These are phyloP conservation scores for Clarias gariepinus DNA, from an alignment of 2,113 vertebrate genomes.

Conservation along the genomic window DNA sequence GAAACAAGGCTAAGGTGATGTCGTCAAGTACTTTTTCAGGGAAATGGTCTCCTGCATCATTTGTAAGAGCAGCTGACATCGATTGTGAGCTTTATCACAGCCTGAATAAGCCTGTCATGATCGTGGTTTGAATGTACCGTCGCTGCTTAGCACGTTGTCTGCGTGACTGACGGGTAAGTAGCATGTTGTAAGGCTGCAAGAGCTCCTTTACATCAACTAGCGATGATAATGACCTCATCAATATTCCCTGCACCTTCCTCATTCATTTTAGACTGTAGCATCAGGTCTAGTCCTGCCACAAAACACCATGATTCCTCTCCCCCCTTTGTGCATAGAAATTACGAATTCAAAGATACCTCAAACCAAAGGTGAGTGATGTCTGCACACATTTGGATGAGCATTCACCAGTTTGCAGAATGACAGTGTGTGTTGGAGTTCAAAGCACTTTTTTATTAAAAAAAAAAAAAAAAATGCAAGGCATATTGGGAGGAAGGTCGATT, in stretches of 20 bases:
- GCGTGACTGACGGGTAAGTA: not conserved
- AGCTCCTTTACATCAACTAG: not conserved
- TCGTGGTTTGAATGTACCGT: not conserved
- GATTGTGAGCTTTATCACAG: not conserved
- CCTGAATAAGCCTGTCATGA: not conserved
- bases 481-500: not conserved
- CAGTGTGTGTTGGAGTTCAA: not conserved
- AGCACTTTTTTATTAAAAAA: not conserved
- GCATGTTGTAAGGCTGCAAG: conserved; percentile 3
- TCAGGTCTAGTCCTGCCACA: conserved; percentile 1
- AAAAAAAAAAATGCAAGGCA: not conserved
- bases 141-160: not conserved
- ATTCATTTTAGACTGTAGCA: not conserved
- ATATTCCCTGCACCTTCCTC: not conserved
- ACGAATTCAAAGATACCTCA: not conserved
- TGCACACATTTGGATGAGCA: conserved; percentile 5
- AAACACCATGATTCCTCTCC: not conserved
- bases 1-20: not conserved
- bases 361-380: not conserved
- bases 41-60: not conserved
- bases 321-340: not conserved
- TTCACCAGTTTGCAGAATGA: not conserved
- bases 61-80: not conserved
- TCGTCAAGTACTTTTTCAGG: not conserved
- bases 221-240: not conserved